Evolutionary conservation across 2,797 vertebrate species (phyloP).

Genomic region (Sarcoramphus papa): DNA sequence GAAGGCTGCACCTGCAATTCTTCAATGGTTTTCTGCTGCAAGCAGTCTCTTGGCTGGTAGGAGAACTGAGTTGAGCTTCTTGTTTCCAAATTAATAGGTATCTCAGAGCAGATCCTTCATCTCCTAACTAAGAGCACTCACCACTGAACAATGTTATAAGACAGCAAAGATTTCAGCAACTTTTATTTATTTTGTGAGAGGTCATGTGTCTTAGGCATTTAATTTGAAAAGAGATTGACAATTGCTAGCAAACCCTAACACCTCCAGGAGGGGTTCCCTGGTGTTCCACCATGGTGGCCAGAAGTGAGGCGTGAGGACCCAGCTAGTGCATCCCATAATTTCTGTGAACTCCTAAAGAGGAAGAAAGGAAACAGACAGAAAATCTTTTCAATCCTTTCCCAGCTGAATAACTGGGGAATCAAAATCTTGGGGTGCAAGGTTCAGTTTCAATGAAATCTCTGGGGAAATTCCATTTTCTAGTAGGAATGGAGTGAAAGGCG

Average conservation of each 20-base stretch:
- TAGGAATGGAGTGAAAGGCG: not conserved
- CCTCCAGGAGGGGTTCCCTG: not conserved
- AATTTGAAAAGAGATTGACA: not conserved
- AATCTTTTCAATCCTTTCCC: not conserved
- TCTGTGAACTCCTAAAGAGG: not conserved
- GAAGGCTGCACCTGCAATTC: conserved; percentile 48
- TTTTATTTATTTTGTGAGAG: not conserved
- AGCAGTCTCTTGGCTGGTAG: not conserved
- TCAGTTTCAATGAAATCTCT: not conserved
- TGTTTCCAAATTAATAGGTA: not conserved
- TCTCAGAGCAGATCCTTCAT: not conserved
- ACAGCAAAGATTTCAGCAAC: not conserved
- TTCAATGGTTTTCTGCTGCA: conserved; percentile 17
- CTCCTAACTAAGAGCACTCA: not conserved
- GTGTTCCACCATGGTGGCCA: not conserved
- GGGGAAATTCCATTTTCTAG: not conserved
- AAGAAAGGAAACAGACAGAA: not conserved
- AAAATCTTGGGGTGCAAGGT: not conserved
- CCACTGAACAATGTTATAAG: not conserved
- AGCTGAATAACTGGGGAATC: not conserved
- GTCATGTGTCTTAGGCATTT: not conserved
- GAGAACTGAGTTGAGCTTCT: not conserved
- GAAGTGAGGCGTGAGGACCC: not conserved
- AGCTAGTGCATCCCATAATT: not conserved
- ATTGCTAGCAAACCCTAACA: not conserved